Percentiles rank a stretch among this genome's conserved stretches.
These are phyloP conservation scores for Poeciliopsis gracilis DNA, from an alignment of 2,797 vertebrate species.

Conservation along the genomic window DNA sequence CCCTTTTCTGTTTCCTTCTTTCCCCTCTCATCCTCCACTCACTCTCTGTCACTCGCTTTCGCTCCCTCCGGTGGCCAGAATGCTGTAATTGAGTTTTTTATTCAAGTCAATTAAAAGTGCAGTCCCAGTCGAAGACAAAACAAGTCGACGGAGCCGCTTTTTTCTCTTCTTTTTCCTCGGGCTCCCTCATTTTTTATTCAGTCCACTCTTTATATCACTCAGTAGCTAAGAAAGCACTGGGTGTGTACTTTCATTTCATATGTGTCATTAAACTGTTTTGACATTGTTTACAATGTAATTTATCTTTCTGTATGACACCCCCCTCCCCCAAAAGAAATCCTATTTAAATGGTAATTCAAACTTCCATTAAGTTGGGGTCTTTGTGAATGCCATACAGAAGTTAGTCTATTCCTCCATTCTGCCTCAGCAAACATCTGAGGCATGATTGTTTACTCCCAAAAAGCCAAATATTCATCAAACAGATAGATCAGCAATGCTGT, in stretches of 20 bases:
- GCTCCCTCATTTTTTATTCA: constrained; percentile 74
- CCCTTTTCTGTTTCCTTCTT: constrained; percentile 31
- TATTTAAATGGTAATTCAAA: constrained; percentile 85
- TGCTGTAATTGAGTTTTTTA: constrained; percentile 80
- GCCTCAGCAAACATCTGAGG: constrained; percentile 62
- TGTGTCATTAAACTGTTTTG: constrained; percentile 83
- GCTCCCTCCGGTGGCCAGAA: constrained; percentile 70
- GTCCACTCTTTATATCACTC: constrained; percentile 70
- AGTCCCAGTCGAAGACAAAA: constrained; percentile 71
- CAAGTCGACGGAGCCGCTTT: constrained; percentile 60
- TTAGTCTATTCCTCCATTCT: constrained; percentile 62
- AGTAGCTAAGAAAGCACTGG: constrained; percentile 67
- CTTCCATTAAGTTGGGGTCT: constrained; percentile 78
- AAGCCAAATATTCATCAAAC: constrained; percentile 75
- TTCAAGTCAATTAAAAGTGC: constrained; percentile 81
- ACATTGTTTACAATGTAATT: constrained; percentile 84
- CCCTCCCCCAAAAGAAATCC: constrained; percentile 77
- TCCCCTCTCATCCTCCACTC: constrained; percentile 34
- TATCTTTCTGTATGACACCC: constrained; percentile 76
- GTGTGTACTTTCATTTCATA: constrained; percentile 77
- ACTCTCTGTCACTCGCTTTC: constrained; percentile 46
- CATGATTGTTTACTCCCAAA: constrained; percentile 73
- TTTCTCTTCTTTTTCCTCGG: constrained; percentile 28
- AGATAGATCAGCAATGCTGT: constrained; percentile 51
- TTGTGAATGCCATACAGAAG: constrained; percentile 74